These are phyloP conservation scores for Unio delphinus DNA, from an alignment of 2,888 invertebrate genomes.

Conservation along the genomic window DNA sequence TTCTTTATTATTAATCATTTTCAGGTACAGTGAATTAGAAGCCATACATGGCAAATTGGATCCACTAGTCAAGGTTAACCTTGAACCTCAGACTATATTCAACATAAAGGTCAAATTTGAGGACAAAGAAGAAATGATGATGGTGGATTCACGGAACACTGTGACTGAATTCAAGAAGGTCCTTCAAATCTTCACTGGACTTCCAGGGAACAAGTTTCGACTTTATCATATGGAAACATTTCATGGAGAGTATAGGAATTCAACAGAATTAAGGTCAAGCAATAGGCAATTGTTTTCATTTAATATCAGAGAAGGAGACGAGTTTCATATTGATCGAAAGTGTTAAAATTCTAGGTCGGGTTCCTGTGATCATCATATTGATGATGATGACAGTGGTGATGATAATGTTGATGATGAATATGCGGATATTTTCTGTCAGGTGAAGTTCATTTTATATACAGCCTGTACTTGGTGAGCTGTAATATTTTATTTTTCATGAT, in stretches of 20 bases:
- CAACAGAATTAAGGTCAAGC: conserved; percentile 87
- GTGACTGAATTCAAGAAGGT: conserved; percentile 78
- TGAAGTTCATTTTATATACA: no score
- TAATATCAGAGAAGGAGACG: conserved; percentile 64
- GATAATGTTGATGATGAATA: not conserved
- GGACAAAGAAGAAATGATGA: conserved; percentile 73
- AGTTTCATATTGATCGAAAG: conserved; percentile 37
- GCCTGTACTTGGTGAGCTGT: no score
- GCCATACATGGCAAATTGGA: conserved; percentile 90
- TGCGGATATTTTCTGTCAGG: no score
- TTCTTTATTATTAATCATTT: conserved; percentile 45
- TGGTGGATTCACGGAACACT: conserved; percentile 80
- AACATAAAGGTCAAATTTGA: conserved; percentile 83
- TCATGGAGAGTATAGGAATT: conserved; percentile 8
- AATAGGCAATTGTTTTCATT: conserved; percentile 90
- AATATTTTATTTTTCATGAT: no score
- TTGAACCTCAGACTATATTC: conserved; percentile 74
- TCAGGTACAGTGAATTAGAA: conserved; percentile 86
- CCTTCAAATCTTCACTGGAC: conserved; percentile 75
- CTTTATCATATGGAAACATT: conserved; percentile 85
- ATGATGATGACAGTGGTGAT: not conserved
- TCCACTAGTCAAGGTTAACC: conserved; percentile 89
- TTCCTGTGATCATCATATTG: not conserved
- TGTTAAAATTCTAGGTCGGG: not conserved
- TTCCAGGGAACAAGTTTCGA: conserved; percentile 87